Evolutionary conservation across 1,140 invertebrate species (phyloP), one percentile per base, ranked within the genome.

Genomic region (Drosophila hydei): DNA sequence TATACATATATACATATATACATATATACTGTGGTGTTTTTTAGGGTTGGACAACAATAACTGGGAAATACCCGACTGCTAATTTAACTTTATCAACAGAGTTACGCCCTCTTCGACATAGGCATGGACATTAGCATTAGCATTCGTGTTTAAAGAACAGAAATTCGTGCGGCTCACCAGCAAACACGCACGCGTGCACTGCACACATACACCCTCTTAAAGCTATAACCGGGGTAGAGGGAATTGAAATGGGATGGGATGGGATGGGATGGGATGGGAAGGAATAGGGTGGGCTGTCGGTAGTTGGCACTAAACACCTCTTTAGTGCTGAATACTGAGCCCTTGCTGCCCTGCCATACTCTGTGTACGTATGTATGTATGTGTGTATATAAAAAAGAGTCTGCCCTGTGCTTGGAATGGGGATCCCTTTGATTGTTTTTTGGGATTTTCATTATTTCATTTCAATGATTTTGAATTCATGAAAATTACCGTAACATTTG

Each of bases 401-500:
- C 16, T 42, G 14, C 8, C 8, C 4, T 33, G 42, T n/a, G 9
- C 11, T 16, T n/a, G 61, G 51, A 30, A 33, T 71, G 70, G 71
- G 74, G 84, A 84, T 84, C 61, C 73, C 74, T 89, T 89, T 89
- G 84, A 89, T 89, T 89, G 84, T 89, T 89, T 84, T 89, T 89
- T 80, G 70, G 84, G 84, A 89, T 89, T 89, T 89, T 71, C 76
- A 89, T 89, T 89, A 89, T 89, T 89, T 84, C 84, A 89, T 75
- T 64, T 89, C 84, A 89, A 84, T 89, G 84, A 73, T 89, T 89
- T 89, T 89, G 79, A 83, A 89, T 89, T 77, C 74, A 77, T 51
- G 62, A 77, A 89, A 89, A 88, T 83, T 88, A 63, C 54, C 59
- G 83, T 67, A 75, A 87, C 83, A 87, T 83, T 87, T 87, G 83